These are phyloP conservation scores for Epizoanthus stellaris DNA, from an alignment of 92 coral and sea anemone genomes.

Conservation along the genomic window DNA sequence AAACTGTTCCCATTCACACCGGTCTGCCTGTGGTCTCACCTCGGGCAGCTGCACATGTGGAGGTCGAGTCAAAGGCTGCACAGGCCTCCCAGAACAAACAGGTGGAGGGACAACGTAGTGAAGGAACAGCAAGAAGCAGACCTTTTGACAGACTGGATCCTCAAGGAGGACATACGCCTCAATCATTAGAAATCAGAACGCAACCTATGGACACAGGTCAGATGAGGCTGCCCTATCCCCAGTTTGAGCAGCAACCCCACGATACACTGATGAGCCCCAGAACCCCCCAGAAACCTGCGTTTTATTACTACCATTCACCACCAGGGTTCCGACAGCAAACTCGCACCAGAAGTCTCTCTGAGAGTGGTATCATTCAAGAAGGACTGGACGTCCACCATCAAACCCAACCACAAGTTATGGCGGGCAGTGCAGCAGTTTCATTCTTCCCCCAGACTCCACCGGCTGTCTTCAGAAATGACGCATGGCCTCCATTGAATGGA, in stretches of 20 bases:
- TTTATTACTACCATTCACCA: constrained; percentile 25
- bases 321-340: constrained; percentile 2
- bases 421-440: constrained; percentile 31
- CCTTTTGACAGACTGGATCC: not conserved
- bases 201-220: not conserved
- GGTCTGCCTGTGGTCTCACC: constrained; percentile 18
- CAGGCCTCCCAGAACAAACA: not conserved
- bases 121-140: not conserved
- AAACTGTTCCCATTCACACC: no score
- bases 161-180: constrained; percentile 19
- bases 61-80: not conserved
- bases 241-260: constrained; percentile 13
- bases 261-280: constrained; percentile 31
- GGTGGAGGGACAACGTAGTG: not conserved
- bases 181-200: not conserved
- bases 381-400: not conserved
- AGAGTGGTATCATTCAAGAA: not conserved
- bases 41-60: not conserved
- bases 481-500: constrained; percentile 20
- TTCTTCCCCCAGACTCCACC: constrained; percentile 36
- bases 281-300: constrained; percentile 35
- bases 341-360: constrained; percentile 31
- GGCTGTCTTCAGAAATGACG: constrained; percentile 6
- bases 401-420: constrained; percentile 13
- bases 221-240: constrained; percentile 28